phyloP scores from a whole-genome alignment of 2,113 vertebrate genomes.

The Andinoacara biseriatus region DNA sequence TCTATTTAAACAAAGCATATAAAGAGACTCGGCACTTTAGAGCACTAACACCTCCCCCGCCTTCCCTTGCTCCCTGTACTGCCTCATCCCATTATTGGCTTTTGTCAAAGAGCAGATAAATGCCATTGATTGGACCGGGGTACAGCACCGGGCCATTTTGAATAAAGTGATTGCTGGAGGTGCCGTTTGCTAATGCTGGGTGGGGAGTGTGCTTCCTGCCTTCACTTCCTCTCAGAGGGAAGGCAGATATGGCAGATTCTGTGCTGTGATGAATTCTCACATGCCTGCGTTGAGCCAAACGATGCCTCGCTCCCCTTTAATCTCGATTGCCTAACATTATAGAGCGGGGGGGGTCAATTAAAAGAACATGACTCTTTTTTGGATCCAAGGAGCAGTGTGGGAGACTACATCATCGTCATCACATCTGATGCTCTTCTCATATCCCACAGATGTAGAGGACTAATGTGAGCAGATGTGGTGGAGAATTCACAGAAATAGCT shows the following conservation, averaged over 20 bases:
- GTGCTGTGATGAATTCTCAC: conserved; percentile 62
- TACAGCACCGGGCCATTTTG: conserved; percentile 63
- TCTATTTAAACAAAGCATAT: conserved; percentile 67
- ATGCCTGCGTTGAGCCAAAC: conserved; percentile 31
- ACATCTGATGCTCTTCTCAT: conserved; percentile 65
- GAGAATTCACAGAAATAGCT: conserved; percentile 47
- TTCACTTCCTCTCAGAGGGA: conserved; percentile 50
- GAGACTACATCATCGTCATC: conserved; percentile 69
- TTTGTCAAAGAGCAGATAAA: conserved; percentile 79
- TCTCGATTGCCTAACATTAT: conserved; percentile 74
- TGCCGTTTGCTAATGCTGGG: conserved; percentile 67
- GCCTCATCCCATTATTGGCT: conserved; percentile 75
- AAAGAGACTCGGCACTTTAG: conserved; percentile 62
- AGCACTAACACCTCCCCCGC: conserved; percentile 50
- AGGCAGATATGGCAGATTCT: conserved; percentile 50
- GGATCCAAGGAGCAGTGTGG: conserved; percentile 63
- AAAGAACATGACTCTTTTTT: conserved; percentile 72
- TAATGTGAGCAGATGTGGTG: conserved; percentile 74
- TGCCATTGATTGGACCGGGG: conserved; percentile 75
- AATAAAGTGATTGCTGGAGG: conserved; percentile 68
- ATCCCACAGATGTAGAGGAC: conserved; percentile 67
- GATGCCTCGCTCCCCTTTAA: conserved; percentile 55
- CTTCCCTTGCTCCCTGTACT: conserved; percentile 39
- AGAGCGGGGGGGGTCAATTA: conserved; percentile 75
- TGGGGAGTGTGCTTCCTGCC: conserved; percentile 51